A percentile compares a stretch with the other conserved stretches of the same genome.
phyloP scores from a whole-genome alignment of 2,113 vertebrate genomes.

The Rhinogobius similis region DNA sequence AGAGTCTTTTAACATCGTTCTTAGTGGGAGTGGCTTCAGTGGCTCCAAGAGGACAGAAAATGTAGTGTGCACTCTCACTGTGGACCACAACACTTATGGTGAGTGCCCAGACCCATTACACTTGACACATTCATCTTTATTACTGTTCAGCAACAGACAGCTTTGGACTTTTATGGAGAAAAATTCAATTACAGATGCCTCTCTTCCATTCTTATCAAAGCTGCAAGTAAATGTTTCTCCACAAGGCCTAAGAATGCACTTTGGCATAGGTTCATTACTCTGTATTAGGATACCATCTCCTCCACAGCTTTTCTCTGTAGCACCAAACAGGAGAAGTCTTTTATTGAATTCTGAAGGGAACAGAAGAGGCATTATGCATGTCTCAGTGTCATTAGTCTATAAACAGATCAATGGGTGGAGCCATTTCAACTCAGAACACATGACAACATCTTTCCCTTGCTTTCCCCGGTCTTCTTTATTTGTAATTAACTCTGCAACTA shows the following conservation, averaged over 20 bases:
- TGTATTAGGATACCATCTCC: too few species aligned
- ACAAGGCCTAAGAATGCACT: not conserved
- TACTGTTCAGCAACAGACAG: not conserved
- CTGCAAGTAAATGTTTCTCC: not conserved
- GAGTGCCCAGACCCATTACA: constrained; percentile 53
- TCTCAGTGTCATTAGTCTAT: constrained; percentile 52
- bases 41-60: constrained; percentile 72
- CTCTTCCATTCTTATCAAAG: not conserved
- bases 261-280: not conserved
- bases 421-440: constrained; percentile 12
- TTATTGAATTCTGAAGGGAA: constrained; percentile 46
- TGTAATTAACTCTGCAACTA: not conserved
- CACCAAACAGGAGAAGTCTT: constrained; percentile 50
- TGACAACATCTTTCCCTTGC: not conserved
- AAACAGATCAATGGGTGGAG: constrained; percentile 34
- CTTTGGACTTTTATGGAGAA: not conserved
- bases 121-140: not conserved
- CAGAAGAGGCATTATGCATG: constrained; percentile 60
- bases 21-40: constrained; percentile 85
- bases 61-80: constrained; percentile 80
- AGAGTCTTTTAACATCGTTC: constrained; percentile 91
- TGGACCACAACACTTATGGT: constrained; percentile 81
- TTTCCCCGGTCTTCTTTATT: not conserved
- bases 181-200: not conserved
- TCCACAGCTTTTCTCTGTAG: not conserved